phyloP scores from a whole-genome alignment of 2,888 invertebrate genomes.

The Drosophila birchii region DNA sequence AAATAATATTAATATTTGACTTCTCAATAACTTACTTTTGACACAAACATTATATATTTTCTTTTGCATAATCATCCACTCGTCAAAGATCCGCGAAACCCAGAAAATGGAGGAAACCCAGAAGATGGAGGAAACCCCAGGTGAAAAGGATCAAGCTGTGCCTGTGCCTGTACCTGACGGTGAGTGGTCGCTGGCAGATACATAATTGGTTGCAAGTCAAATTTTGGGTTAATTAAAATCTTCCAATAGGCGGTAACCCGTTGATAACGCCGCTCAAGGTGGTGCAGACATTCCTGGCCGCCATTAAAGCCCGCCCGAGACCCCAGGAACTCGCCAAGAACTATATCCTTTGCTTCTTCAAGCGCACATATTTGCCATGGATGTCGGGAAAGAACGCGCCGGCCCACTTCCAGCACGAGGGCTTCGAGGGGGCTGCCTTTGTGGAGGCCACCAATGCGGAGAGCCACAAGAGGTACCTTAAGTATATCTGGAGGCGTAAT shows the following conservation, averaged over 20 bases:
- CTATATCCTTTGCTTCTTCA: slow-evolving; percentile 44
- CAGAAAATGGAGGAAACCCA: background rate
- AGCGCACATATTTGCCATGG: background rate
- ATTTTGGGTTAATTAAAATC: background rate
- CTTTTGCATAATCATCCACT: no score
- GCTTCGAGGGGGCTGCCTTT: slow-evolving; percentile 20
- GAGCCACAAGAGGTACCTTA: slow-evolving; percentile 10
- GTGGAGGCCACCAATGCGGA: background rate
- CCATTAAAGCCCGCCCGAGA: slow-evolving; percentile 21
- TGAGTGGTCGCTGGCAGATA: background rate
- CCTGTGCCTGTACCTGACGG: background rate
- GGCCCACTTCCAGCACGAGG: slow-evolving; percentile 32
- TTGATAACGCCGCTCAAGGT: background rate
- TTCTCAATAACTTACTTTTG: no score
- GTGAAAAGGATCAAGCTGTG: background rate
- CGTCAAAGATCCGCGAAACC: fast-evolving
- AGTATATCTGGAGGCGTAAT: background rate
- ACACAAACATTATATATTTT: no score
- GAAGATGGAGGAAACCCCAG: background rate
- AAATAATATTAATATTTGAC: no score
- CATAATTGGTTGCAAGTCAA: no score
- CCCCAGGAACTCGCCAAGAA: slow-evolving; percentile 42
- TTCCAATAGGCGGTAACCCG: no score
- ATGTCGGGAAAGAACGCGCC: slow-evolving; percentile 21
- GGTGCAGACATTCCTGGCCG: slow-evolving; percentile 21